phyloP scores from a whole-genome alignment of 2,113 vertebrate species.

The Lipotes vexillifer region DNA sequence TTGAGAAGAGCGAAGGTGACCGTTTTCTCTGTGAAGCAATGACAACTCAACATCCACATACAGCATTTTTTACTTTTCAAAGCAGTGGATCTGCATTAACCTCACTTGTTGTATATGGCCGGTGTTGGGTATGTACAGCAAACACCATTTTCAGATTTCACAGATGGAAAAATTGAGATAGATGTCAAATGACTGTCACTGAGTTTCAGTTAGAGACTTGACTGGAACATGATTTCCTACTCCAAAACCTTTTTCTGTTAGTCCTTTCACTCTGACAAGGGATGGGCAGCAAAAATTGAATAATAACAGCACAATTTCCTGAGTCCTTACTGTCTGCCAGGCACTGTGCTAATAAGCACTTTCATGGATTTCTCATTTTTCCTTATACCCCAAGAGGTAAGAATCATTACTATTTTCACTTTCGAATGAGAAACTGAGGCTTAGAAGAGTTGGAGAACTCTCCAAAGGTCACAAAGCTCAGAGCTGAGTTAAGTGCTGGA shows the following conservation, averaged over 20 bases:
- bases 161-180: not conserved
- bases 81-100: not conserved
- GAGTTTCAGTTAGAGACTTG: not conserved
- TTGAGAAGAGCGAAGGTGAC: not conserved
- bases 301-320: not conserved
- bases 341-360: not conserved
- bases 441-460: not conserved
- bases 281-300: not conserved
- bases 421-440: not conserved
- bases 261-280: not conserved
- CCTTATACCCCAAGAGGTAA: not conserved
- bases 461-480: not conserved
- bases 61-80: not conserved
- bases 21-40: not conserved
- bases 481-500: not conserved
- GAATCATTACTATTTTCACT: not conserved
- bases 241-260: not conserved
- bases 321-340: not conserved
- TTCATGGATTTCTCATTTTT: not conserved
- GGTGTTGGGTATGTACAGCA: not conserved
- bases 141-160: not conserved
- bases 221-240: not conserved
- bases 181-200: not conserved
- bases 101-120: not conserved
- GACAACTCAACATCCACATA: not conserved